A percentile compares a stretch with the other conserved stretches of the same genome.
Evolutionary conservation across 1,140 invertebrate species (phyloP).

Genomic region (Aphelinus atriplicis): DNA sequence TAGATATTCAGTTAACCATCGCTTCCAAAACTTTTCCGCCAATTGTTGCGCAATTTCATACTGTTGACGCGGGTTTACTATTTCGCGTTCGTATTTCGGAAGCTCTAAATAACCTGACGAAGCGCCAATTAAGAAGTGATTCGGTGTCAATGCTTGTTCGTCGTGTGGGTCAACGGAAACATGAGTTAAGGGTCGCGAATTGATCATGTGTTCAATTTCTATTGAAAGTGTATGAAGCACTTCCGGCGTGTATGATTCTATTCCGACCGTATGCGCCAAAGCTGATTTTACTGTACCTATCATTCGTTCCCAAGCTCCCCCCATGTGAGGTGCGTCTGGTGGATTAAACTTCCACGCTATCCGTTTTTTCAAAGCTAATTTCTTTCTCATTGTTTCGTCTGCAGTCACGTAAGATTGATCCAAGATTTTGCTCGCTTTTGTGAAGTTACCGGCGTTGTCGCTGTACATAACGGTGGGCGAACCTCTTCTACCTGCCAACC

Average conservation of each 20-base stretch:
- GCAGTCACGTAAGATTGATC: too few species aligned
- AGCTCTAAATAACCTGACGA: neutral
- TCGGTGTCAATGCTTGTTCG: slow-evolving; percentile 41
- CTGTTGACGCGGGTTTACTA: neutral
- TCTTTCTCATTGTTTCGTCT: neutral
- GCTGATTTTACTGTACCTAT: slow-evolving; percentile 37
- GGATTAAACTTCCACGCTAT: slow-evolving; percentile 34
- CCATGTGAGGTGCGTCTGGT: slow-evolving; percentile 35
- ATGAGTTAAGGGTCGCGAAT: slow-evolving; percentile 21
- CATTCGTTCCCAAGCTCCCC: slow-evolving; percentile 15
- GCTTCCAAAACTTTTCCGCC: slow-evolving; percentile 3
- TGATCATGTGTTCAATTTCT: slow-evolving; percentile 14
- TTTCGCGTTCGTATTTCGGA: neutral
- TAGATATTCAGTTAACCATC: slow-evolving; percentile 13
- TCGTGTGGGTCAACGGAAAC: slow-evolving; percentile 39
- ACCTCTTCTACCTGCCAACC: too few species aligned
- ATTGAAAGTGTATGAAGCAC: slow-evolving; percentile 28
- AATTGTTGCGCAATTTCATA: slow-evolving; percentile 12
- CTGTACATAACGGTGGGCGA: neutral
- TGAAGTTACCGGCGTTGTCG: slow-evolving; percentile 11
- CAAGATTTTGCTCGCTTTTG: neutral
- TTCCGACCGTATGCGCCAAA: neutral
- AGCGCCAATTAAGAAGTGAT: slow-evolving; percentile 50
- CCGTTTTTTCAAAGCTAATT: too few species aligned
- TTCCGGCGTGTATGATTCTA: neutral